Base-by-base conservation (phyloP, 2,888 invertebrate genomes). In the Meloe dianella region DNA sequence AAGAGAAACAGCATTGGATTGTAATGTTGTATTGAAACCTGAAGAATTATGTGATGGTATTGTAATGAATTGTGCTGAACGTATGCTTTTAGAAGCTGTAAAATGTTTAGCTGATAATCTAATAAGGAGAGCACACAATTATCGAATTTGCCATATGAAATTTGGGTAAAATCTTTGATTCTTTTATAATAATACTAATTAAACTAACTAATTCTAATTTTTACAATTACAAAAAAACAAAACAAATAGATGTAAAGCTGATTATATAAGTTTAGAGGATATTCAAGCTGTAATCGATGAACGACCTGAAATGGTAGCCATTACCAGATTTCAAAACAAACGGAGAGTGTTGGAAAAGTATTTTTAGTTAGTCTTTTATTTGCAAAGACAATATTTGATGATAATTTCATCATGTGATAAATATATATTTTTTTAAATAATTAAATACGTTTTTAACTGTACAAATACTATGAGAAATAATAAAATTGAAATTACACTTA, bases 71-170 rank as follows among this genome's bases (percentile, higher is more conserved):
- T 82, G 84, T 47, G 81, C 86, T n/a, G 84, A 85, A 73, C 84
- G 86, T 1, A 85, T 86, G 20, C 73, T 89, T 54, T 73, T 87
- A 17, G 85, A 87, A 0, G 87, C 88, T 0, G 74, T 85, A 72
- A 82, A 82, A 64, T 85, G 85, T 72, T 85, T 88, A 69, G 86
- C 86, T 0, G 87, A 87, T 65, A 86, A 87, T 68, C 61, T 89
- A 61, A 79, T 83, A 41, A 71, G 84, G 56, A 76, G 78, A 65
- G 77, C 81, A 6, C 73, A 75, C 54, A 77, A 78, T 66, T 74
- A 77, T 72, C 66, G 75, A 41, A 76, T 81, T 47, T 73, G 74
- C 60, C 69, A 72, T 63, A 70, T 70, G 61, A 71, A 74, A 66
- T 76, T 75, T 57, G 73, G 73, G 79, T 79, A 71, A 61, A 64